A percentile compares a stretch with the other conserved stretches of the same genome.
These are phyloP conservation scores for Alcis repandata DNA, from an alignment of 2,888 invertebrate species.

Conservation along the genomic window DNA sequence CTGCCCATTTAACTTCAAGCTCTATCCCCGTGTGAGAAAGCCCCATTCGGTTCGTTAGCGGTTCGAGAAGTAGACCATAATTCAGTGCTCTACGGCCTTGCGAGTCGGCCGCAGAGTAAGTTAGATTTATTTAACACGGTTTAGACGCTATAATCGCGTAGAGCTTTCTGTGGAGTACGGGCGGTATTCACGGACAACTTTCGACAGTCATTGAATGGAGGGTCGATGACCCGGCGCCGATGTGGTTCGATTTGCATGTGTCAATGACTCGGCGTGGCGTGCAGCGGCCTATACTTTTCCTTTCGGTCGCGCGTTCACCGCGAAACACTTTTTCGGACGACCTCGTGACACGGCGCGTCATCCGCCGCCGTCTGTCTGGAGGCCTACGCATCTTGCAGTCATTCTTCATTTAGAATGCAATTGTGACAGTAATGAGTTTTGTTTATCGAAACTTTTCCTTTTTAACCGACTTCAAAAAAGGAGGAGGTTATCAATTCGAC, in stretches of 20 bases:
- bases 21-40: conserved; percentile 59
- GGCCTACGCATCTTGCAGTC: conserved; percentile 46
- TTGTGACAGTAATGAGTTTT: conserved; percentile 35
- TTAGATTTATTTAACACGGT: conserved; percentile 72
- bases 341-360: conserved; percentile 73
- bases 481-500: no score
- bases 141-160: conserved; percentile 68
- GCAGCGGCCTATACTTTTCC: conserved; percentile 80
- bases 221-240: conserved; percentile 79
- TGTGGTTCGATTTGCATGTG: conserved; percentile 84
- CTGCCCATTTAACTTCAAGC: conserved; percentile 57
- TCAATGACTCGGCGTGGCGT: conserved; percentile 82
- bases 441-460: conserved; percentile 1
- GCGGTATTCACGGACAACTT: conserved; percentile 76
- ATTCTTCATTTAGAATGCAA: conserved; percentile 39
- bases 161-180: conserved; percentile 66
- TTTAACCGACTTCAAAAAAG: neutral
- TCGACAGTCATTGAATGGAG: conserved; percentile 84
- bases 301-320: conserved; percentile 76
- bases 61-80: conserved; percentile 68
- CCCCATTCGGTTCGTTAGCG: conserved; percentile 56
- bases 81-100: conserved; percentile 63
- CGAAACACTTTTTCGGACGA: conserved; percentile 76
- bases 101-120: conserved; percentile 59
- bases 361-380: conserved; percentile 44